Evolutionary conservation across 2,888 invertebrate species (phyloP), one percentile per base, ranked within the genome.

Genomic region (Lamproptera curius): DNA sequence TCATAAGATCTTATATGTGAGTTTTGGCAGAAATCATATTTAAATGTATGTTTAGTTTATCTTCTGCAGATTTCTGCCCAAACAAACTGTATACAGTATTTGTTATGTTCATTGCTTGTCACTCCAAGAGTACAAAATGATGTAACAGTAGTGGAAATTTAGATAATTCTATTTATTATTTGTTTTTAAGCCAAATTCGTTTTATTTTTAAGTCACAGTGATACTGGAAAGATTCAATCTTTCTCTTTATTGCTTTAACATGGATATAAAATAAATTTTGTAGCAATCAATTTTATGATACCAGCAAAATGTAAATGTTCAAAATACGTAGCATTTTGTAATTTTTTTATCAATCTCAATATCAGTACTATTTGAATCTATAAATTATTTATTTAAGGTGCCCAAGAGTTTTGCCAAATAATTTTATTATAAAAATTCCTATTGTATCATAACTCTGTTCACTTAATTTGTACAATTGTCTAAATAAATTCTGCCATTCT

Each of bases 111-210:
- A 47, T 48, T 23, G 23, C 20, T 38, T 42, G 33, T 23, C 31
- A 31, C 48, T 43, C 39, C 26, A 48, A 43, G 34, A 38, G 42
- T 43, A 33, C 16, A 34, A 39, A 48, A 9, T 38, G 10, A n/a
- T 17, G 36, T 28, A 47, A 11, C 15, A 17, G 6, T 8, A 11
- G 39, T 40, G 43, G 40, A 40, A 31, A 35, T 39, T 43, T 49
- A 49, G 48, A n/a, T 31, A 39, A 43, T 39, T 43, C 40, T 49
- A 49, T 49, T 49, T 49, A 49, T 44, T 49, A 28, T 9, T 17
- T 17, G 13, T 44, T 14, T 44, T 31, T 31, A 40, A 14, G 20
- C 14, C 11, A 2, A 23, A 13, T 10, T 28, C 28, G 2, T n/a
- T 2, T 8, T 28, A 28, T 28, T 28, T 8, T 2, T 28, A 2